phyloP scores from a whole-genome alignment of 2,888 invertebrate species.

The Chesias legatella region DNA sequence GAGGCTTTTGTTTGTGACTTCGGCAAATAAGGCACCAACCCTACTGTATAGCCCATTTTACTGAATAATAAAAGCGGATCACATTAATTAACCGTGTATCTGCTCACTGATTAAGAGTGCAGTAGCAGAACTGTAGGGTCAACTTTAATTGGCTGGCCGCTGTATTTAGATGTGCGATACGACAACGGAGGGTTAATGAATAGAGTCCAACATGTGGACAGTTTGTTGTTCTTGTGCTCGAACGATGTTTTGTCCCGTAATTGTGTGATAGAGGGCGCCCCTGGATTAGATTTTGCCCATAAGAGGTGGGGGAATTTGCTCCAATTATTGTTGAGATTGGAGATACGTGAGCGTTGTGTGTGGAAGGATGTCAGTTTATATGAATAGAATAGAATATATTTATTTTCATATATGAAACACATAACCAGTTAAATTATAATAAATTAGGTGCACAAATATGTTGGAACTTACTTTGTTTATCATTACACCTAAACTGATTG shows the following conservation, averaged over 20 bases:
- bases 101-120: slow-evolving; percentile 74
- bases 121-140: slow-evolving; percentile 68
- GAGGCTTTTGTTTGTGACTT: slow-evolving; percentile 9
- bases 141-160: slow-evolving; percentile 70
- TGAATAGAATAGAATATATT: no score
- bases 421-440: no score
- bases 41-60: slow-evolving; percentile 47
- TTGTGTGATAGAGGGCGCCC: slow-evolving; percentile 49
- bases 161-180: slow-evolving; percentile 75
- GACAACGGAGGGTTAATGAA: slow-evolving; percentile 59
- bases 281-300: slow-evolving; percentile 35
- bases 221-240: slow-evolving; percentile 62
- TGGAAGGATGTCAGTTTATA: no score
- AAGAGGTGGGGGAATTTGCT: slow-evolving; percentile 30
- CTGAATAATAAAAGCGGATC: slow-evolving; percentile 67
- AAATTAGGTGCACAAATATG: no score
- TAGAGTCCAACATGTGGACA: slow-evolving; percentile 68
- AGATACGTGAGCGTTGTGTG: no score
- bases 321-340: slow-evolving; percentile 27
- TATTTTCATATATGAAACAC: no score
- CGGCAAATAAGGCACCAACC: slow-evolving; percentile 29
- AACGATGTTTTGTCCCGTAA: slow-evolving; percentile 61
- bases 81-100: slow-evolving; percentile 76
- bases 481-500: no score
- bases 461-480: no score